Conservation (phyloP, 2,113 vertebrate species). For the Hymenochirus boettgeri region DNA sequence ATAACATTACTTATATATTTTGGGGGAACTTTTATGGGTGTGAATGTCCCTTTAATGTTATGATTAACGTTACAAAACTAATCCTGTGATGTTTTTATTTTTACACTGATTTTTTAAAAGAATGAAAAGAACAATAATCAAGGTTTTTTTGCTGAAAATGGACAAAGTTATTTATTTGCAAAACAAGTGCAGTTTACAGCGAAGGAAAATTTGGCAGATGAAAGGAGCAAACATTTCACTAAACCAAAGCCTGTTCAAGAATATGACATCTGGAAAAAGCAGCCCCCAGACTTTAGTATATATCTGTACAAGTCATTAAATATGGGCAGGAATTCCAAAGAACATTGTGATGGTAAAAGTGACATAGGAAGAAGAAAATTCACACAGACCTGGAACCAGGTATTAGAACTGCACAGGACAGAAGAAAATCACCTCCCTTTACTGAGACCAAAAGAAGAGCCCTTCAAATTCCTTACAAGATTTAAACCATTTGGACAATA, state of each 20-base stretch:
- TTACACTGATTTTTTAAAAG: too few relatives aligned
- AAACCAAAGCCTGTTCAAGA: conserved; percentile 24
- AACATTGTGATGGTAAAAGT: background rate
- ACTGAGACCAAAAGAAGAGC: conserved; percentile 11
- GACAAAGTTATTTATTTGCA: conserved; percentile 46
- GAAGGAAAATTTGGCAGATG: conserved; percentile 41
- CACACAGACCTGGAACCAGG: conserved; percentile 1
- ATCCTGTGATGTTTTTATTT: too few relatives aligned
- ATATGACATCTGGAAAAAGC: conserved; percentile 45
- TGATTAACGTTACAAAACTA: too few relatives aligned
- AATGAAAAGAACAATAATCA: too few relatives aligned
- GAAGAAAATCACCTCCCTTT: conserved; percentile 30
- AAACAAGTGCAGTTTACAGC: conserved; percentile 48
- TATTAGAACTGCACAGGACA: conserved; percentile 18
- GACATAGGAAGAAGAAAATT: conserved; percentile 1
- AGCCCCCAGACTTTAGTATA: conserved; percentile 60
- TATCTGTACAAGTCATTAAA: conserved; percentile 46
- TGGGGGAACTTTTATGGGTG: too few relatives aligned
- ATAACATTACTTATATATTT: too few relatives aligned
- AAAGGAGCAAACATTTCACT: conserved; percentile 38
- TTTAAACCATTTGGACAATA: conserved; percentile 50
- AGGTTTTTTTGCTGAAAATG: background rate
- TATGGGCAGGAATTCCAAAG: conserved; percentile 37
- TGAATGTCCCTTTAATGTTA: too few relatives aligned
- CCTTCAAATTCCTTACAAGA: conserved; percentile 47